Evolutionary conservation across 2,888 invertebrate species (phyloP).

Genomic region (Sesia apiformis): DNA sequence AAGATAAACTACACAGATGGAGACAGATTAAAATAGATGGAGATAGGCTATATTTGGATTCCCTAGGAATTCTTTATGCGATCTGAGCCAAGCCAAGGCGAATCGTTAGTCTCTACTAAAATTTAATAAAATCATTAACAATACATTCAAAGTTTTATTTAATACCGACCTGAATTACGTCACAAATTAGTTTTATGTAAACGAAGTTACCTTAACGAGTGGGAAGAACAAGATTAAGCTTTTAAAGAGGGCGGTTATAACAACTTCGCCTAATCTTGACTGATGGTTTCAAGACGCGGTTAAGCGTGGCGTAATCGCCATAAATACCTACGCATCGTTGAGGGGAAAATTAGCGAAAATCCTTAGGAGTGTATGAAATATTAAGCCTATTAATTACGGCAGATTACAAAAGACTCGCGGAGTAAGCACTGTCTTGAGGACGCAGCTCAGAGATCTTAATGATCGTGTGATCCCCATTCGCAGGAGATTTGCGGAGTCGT

Average conservation of each 20-base stretch:
- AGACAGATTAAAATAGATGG: too few relatives aligned
- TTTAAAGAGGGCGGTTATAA: conserved; percentile 29
- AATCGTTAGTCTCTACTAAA: too few relatives aligned
- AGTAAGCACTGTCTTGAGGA: conserved; percentile 40
- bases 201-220: conserved; percentile 32
- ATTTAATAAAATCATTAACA: too few relatives aligned
- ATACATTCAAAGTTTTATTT: too few relatives aligned
- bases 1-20: too few relatives aligned
- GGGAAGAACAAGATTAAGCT: conserved; percentile 30
- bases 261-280: conserved; percentile 37
- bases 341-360: conserved; percentile 48
- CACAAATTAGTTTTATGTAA: conserved; percentile 28
- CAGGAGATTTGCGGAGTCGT: conserved; percentile 33
- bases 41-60: too few relatives aligned
- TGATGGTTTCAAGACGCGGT: conserved; percentile 25
- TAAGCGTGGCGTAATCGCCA: conserved; percentile 33
- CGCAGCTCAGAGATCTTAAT: conserved; percentile 39
- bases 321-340: conserved; percentile 28
- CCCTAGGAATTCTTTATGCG: too few relatives aligned
- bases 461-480: conserved; percentile 47
- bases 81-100: too few relatives aligned
- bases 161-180: not conserved
- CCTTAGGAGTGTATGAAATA: conserved; percentile 53
- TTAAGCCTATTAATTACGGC: conserved; percentile 57
- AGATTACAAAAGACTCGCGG: conserved; percentile 48